A percentile compares a stretch with the other conserved stretches of the same genome.
Evolutionary conservation across 2,113 vertebrate genomes (phyloP).

Genomic region (Ceuthmochares aereus): DNA sequence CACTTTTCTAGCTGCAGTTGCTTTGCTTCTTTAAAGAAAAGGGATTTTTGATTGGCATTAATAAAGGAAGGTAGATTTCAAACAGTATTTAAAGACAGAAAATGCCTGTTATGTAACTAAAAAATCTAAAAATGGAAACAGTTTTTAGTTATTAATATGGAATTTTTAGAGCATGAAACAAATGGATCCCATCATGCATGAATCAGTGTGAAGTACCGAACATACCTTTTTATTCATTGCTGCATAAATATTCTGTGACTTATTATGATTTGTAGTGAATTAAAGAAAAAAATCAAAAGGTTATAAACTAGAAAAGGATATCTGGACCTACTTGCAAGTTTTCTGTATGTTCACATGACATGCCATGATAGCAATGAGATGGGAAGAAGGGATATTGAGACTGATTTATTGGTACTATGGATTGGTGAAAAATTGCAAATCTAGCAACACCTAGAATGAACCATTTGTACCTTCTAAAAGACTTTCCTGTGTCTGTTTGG

Average conservation of each 20-base stretch:
- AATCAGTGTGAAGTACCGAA: slow-evolving; percentile 68
- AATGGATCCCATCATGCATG: slow-evolving; percentile 75
- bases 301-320: not conserved
- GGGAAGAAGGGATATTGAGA: not conserved
- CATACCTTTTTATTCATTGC: slow-evolving; percentile 70
- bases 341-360: not conserved
- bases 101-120: slow-evolving; percentile 70
- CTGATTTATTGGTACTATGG: not conserved
- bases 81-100: slow-evolving; percentile 61
- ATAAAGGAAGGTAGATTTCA: slow-evolving; percentile 49
- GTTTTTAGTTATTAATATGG: slow-evolving; percentile 77
- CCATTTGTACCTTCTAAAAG: not conserved
- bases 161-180: slow-evolving; percentile 79
- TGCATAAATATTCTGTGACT: slow-evolving; percentile 56
- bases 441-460: not conserved
- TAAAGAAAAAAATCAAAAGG: slow-evolving; percentile 24
- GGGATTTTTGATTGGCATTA: slow-evolving; percentile 31
- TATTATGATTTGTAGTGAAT: slow-evolving; percentile 23
- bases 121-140: slow-evolving; percentile 71
- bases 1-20: slow-evolving; percentile 19
- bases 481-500: not conserved
- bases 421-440: not conserved
- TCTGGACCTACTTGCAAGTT: not conserved
- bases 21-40: slow-evolving; percentile 34
- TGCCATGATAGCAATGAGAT: not conserved